Percentiles rank a stretch among this genome's conserved stretches.
These are phyloP conservation scores for Agrenia bidenticulata DNA, from an alignment of 2,888 invertebrate genomes.

Conservation along the genomic window DNA sequence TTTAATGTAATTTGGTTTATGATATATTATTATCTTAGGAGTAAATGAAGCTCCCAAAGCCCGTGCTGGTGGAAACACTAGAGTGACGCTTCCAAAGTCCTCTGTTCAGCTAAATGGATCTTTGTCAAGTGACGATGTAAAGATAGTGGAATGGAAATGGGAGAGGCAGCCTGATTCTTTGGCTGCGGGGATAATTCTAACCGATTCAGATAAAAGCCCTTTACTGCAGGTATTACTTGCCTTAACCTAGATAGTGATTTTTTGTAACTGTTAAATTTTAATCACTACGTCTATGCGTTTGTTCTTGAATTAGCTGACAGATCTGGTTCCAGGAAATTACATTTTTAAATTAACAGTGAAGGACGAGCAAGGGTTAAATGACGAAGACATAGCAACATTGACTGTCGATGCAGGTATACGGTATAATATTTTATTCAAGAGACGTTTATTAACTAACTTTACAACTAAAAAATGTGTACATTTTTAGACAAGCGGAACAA, in stretches of 20 bases:
- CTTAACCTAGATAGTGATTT: too few species aligned
- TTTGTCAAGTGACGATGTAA: constrained; percentile 76
- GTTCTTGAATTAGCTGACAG: constrained; percentile 65
- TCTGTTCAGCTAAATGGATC: constrained; percentile 78
- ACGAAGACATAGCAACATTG: constrained; percentile 79
- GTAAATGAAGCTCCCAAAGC: constrained; percentile 79
- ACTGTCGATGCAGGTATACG: constrained; percentile 68
- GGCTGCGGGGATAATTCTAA: constrained; percentile 80
- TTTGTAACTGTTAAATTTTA: not conserved
- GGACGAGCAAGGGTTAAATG: constrained; percentile 83
- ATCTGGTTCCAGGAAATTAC: constrained; percentile 82
- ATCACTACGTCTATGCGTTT: not conserved
- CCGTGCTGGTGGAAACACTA: constrained; percentile 60
- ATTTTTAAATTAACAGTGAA: constrained; percentile 84
- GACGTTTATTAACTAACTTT: constrained; percentile 6
- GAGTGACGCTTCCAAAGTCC: constrained; percentile 79
- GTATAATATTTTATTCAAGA: too few species aligned
- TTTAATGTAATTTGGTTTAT: not conserved
- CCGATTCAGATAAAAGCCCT: constrained; percentile 72
- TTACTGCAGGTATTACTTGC: constrained; percentile 66
- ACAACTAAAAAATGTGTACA: not conserved
- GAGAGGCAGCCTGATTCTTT: constrained; percentile 70
- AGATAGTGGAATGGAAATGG: constrained; percentile 83
- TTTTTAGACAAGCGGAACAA: constrained; percentile 67
- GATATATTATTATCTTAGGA: too few species aligned